Evolutionary conservation across 2,888 invertebrate species (phyloP).

Genomic region (Oligia latruncula): DNA sequence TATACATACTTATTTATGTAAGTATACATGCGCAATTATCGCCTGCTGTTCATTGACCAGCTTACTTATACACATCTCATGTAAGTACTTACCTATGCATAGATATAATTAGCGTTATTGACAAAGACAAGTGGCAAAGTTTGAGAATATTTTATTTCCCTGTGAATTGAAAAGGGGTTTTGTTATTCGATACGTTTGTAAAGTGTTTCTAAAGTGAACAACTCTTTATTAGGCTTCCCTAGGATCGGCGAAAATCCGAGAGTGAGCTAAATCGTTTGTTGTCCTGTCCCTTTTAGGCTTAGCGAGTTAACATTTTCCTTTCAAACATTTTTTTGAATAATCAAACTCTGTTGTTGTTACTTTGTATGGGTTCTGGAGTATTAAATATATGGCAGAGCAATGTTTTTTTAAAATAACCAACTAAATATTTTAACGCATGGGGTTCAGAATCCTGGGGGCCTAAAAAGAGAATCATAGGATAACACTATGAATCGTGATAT

Average conservation of each 20-base stretch:
- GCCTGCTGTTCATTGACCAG: conserved; percentile 67
- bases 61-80: conserved; percentile 28
- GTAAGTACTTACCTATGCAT: not conserved
- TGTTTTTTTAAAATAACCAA: no score
- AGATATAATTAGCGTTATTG: conserved; percentile 31
- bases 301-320: conserved; percentile 49
- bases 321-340: conserved; percentile 35
- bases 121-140: conserved; percentile 16
- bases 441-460: no score
- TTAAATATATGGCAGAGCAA: not conserved
- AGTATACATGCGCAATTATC: conserved; percentile 56
- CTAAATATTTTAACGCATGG: no score
- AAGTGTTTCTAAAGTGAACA: conserved; percentile 49
- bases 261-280: conserved; percentile 57
- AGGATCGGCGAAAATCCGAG: conserved; percentile 47
- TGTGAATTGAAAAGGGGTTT: conserved; percentile 38
- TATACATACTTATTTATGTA: conserved; percentile 47
- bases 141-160: conserved; percentile 27
- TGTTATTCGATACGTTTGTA: conserved; percentile 41
- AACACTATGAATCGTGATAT: no score
- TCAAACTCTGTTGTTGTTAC: conserved; percentile 32
- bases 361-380: conserved; percentile 3
- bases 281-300: conserved; percentile 57
- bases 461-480: no score
- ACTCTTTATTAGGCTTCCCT: conserved; percentile 56